Evolutionary conservation across 2,113 vertebrate species (phyloP), one percentile per base, ranked within the genome.

Genomic region (Seriola dumerili): DNA sequence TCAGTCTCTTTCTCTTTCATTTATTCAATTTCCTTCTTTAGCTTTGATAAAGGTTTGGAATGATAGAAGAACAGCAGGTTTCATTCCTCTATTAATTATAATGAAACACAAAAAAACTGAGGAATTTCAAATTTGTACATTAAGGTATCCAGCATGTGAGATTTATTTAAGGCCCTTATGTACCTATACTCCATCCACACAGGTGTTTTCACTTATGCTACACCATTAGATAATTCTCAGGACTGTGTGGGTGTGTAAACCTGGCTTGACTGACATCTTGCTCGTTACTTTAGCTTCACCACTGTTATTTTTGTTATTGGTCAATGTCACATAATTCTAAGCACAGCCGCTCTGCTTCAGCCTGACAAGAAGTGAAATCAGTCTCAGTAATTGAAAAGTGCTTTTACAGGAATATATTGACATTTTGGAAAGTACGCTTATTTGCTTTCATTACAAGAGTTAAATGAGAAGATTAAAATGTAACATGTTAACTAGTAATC

Each of bases 11-110:
- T 44, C 13, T 13, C 58, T 5, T 62, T 74, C 25, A 48, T n/a
- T 40, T 25, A 81, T 25, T 44, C 23, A 61, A 62, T 69, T 61
- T 69, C 40, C 25, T 38, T 36, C 52, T 71, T 14, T 12, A 50
- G 40, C 34, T 72, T 50, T 44, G 34, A 36, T 36, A 36, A 36
- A 36, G 34, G 34, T 36, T 36, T 36, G 34, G 34, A 29, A 36
- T 36, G 34, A 36, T 36, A 36, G 34, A 36, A 44, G 12, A 14
- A 46, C 3, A 16, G 44, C 42, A 16, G 14, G 44, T 46, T 13
- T 4, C 42, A 12, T 44, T 44, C 2, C 12, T 42, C 40, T 11
- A 16, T 11, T 12, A 52, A 29, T 29, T 29, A 29, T 29, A 29
- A 29, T 19, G 5, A n/a, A 54, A 21, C 7, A 29, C 1, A 8